These are phyloP conservation scores for Drosophila anomalata DNA, from an alignment of 2,888 invertebrate genomes.

Conservation along the genomic window DNA sequence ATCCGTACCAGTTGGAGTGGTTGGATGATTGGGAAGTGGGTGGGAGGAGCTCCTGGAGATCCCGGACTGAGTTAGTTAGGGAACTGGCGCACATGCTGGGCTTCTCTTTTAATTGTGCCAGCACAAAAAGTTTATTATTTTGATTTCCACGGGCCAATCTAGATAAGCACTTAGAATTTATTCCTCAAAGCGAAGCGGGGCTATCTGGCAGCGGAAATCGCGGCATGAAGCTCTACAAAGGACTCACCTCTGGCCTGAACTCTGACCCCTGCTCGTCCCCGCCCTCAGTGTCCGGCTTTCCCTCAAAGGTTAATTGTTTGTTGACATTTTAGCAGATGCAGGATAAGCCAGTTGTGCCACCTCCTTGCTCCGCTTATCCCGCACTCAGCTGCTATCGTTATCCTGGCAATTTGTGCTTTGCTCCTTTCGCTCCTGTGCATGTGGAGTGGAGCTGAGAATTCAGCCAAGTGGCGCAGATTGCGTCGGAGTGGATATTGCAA, in stretches of 20 bases:
- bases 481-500: conserved; percentile 21
- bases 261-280: conserved; percentile 17
- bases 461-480: conserved; percentile 43
- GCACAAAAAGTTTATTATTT: conserved; percentile 27
- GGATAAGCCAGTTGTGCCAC: conserved; percentile 48
- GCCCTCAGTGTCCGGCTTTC: conserved; percentile 26
- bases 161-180: conserved; percentile 40
- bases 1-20: conserved; percentile 52
- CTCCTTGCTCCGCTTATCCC: not conserved
- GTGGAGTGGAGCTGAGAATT: conserved; percentile 46
- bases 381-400: conserved; percentile 69
- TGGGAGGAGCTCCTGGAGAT: conserved; percentile 10
- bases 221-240: conserved; percentile 47
- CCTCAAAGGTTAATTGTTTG: conserved; percentile 70
- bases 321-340: conserved; percentile 50
- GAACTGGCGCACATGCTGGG: conserved; percentile 77
- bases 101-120: conserved; percentile 81
- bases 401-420: conserved; percentile 66
- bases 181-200: conserved; percentile 30
- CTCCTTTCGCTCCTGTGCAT: conserved; percentile 21
- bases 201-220: conserved; percentile 49
- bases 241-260: conserved; percentile 18
- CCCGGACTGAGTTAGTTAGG: conserved; percentile 32
- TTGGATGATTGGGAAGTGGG: conserved; percentile 7
- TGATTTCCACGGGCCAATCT: conserved; percentile 40